These are phyloP conservation scores for Clitarchus hookeri DNA, from an alignment of 2,888 invertebrate species.

Conservation along the genomic window DNA sequence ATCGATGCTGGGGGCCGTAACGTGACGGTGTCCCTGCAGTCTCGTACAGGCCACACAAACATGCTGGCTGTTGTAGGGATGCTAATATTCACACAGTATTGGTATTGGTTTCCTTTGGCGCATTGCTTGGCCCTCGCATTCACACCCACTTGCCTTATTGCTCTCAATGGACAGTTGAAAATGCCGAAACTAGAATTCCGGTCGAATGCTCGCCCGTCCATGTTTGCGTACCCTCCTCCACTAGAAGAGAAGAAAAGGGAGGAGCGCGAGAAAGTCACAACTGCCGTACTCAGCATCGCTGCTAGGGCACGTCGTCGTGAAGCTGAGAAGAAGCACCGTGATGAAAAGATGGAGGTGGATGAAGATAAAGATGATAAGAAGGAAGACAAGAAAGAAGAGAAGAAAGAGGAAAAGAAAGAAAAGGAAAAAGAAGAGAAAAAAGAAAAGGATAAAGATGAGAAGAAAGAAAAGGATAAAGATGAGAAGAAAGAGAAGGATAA, in stretches of 20 bases:
- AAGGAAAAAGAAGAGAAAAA: slow-evolving; percentile 53
- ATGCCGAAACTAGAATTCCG: slow-evolving; percentile 92
- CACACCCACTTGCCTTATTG: slow-evolving; percentile 94
- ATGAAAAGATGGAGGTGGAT: slow-evolving; percentile 83
- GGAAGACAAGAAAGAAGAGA: slow-evolving; percentile 53
- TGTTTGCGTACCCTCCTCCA: slow-evolving; percentile 95
- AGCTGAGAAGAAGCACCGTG: slow-evolving; percentile 65
- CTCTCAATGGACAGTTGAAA: slow-evolving; percentile 88
- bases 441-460: slow-evolving; percentile 49
- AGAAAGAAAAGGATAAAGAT: slow-evolving; percentile 52
- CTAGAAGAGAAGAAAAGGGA: slow-evolving; percentile 98
- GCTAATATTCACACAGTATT: slow-evolving; percentile 97
- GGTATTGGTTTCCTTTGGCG: slow-evolving; percentile 99
- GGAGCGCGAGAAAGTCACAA: slow-evolving; percentile 96
- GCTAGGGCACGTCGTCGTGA: slow-evolving; percentile 89
- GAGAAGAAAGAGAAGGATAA: slow-evolving; percentile 56
- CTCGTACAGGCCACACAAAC: slow-evolving; percentile 95
- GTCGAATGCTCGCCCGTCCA: slow-evolving; percentile 91
- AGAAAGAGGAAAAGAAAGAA: slow-evolving; percentile 60
- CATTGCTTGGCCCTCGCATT: slow-evolving; percentile 96
- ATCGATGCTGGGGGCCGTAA: slow-evolving; percentile 83
- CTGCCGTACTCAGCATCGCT: slow-evolving; percentile 96
- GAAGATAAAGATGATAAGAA: slow-evolving; percentile 56
- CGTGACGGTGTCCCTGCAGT: slow-evolving; percentile 92
- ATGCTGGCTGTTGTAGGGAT: slow-evolving; percentile 97